phyloP scores from a whole-genome alignment of 2,888 invertebrate genomes.

The Gisinianus flammeolus region DNA sequence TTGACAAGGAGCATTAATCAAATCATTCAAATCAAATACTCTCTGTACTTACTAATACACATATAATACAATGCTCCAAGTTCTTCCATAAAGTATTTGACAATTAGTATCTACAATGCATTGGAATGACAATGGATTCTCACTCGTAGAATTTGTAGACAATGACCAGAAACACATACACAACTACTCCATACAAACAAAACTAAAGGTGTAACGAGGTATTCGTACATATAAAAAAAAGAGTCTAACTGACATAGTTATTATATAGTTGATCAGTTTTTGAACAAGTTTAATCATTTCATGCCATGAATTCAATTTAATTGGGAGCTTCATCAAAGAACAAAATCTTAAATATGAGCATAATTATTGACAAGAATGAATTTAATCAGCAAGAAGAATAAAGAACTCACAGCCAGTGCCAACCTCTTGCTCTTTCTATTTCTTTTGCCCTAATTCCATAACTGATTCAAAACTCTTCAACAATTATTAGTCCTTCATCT shows the following conservation, averaged over 20 bases:
- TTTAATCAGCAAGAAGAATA: not conserved
- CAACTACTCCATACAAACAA: not conserved
- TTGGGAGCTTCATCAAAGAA: not conserved
- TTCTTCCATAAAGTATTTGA: not conserved
- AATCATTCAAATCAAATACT: not conserved
- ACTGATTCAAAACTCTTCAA: not conserved
- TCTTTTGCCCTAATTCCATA: not conserved
- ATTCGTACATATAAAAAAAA: not conserved
- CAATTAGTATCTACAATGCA: not conserved
- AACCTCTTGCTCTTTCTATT: constrained; percentile 1
- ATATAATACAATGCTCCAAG: not conserved
- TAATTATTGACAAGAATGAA: not conserved
- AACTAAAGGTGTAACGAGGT: no score
- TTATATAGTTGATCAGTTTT: constrained; percentile 1
- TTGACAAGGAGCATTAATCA: not conserved
- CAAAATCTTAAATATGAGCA: not conserved
- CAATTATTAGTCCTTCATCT: not conserved
- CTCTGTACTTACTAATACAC: not conserved
- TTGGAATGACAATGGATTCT: no score
- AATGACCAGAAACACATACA: no score
- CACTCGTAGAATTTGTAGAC: no score
- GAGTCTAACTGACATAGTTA: not conserved
- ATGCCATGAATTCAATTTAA: no score
- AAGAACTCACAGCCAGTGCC: not conserved
- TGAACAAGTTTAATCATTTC: not conserved